These are phyloP conservation scores for Yponomeuta sedellus DNA, from an alignment of 2,888 invertebrate species.

Conservation along the genomic window DNA sequence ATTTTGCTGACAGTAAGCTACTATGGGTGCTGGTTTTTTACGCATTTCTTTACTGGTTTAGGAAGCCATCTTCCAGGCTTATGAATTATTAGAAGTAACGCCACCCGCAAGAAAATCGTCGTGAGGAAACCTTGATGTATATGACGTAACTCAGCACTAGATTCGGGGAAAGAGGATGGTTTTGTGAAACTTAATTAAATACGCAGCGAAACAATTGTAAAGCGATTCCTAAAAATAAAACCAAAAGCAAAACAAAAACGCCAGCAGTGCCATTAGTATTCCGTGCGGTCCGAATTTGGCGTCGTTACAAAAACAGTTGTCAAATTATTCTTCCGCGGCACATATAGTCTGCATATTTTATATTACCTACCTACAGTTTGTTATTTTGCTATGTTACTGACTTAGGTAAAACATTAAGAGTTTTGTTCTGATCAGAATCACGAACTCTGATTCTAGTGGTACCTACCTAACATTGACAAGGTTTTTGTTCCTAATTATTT, in stretches of 20 bases:
- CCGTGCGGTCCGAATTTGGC: conserved; percentile 19
- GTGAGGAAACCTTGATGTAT: too few species aligned
- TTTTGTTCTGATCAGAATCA: too few species aligned
- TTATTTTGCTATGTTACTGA: background rate
- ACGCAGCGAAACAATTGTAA: background rate
- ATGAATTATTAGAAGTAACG: background rate
- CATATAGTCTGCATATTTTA: conserved; percentile 13
- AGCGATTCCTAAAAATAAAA: background rate
- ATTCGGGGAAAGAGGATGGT: background rate
- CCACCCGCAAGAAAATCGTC: too few species aligned
- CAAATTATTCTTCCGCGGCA: conserved; percentile 16
- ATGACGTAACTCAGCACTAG: too few species aligned
- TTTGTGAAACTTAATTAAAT: background rate
- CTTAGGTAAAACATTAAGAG: background rate
- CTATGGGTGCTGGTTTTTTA: background rate
- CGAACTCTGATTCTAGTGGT: too few species aligned
- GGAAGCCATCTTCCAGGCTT: too few species aligned
- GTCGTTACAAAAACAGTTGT: conserved; percentile 20
- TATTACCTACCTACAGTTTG: too few species aligned
- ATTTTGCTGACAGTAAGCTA: background rate
- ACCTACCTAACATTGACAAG: too few species aligned
- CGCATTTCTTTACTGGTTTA: background rate
- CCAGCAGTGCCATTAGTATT: conserved; percentile 19
- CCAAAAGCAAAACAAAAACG: background rate
- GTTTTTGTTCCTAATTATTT: too few species aligned